These are phyloP conservation scores for Psylliodes chrysocephalus DNA, from an alignment of 2,888 invertebrate genomes.

Conservation along the genomic window DNA sequence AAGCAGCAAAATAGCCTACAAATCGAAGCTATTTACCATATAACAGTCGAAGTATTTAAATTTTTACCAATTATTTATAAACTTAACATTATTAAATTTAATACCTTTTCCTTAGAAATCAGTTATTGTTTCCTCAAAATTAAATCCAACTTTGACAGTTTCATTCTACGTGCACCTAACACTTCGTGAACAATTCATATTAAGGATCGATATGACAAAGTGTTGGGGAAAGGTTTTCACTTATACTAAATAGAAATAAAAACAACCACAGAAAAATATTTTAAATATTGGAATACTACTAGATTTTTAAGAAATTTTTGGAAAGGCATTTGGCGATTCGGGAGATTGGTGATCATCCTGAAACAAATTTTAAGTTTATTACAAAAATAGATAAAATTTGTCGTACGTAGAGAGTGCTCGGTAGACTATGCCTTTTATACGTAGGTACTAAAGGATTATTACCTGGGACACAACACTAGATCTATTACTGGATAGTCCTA, in stretches of 20 bases:
- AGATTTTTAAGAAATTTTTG: conserved; percentile 57
- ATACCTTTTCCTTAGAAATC: not conserved
- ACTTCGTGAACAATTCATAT: conserved; percentile 12
- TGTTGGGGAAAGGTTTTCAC: conserved; percentile 7
- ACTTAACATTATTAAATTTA: not conserved
- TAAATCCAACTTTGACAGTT: conserved; percentile 14
- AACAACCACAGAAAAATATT: conserved; percentile 36
- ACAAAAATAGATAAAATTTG: too few relatives aligned
- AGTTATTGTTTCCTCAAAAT: conserved; percentile 7
- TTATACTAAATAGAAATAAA: conserved; percentile 35
- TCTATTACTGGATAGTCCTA: conserved; percentile 70
- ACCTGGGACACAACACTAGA: conserved; percentile 70
- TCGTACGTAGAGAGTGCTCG: not conserved
- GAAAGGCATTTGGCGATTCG: conserved; percentile 62
- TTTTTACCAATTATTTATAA: conserved; percentile 1
- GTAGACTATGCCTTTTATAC: not conserved
- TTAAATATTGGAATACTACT: conserved; percentile 23
- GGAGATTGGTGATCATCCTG: conserved; percentile 60
- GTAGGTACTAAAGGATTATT: conserved; percentile 15
- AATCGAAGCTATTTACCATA: too few relatives aligned
- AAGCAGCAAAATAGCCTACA: too few relatives aligned
- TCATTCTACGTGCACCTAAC: conserved; percentile 6
- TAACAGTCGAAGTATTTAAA: too few relatives aligned
- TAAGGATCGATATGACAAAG: conserved; percentile 15
- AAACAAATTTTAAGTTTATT: too few relatives aligned